Evolutionary conservation across 2,888 invertebrate genomes (phyloP), one percentile per base, ranked within the genome.

Genomic region (Drosophila siamana): DNA sequence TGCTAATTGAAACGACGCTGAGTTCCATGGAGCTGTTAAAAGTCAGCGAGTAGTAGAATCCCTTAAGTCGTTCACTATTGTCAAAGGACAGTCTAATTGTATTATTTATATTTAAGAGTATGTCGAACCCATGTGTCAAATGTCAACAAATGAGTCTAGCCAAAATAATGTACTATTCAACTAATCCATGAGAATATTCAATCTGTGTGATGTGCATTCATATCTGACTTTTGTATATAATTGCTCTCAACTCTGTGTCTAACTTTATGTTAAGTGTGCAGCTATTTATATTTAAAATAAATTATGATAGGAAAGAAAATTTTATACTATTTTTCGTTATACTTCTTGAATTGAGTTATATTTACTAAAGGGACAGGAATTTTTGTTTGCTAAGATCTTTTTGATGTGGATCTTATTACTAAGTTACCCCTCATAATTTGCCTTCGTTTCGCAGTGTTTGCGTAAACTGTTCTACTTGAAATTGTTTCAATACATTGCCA

Each of bases 1-100:
- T 97, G 68, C 93, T 97, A 46, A 96, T 97, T 79, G 97, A 97
- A 92, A 96, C 97, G 11, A 97, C 97, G 22, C 83, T 92, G 16
- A 89, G 91, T 36, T 92, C 92, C 26, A 86, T 92, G 84, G 91
- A 92, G 22, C 88, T 90, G 44, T 77, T 91, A 22, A 88, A 84
- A 55, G 61, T 83, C 38, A 64, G 57, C 8, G 81, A 74, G 6
- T 74, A 80, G 43, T 7, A 57, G 19, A 2, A 2, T 40, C 11
- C 13, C 26, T 40, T 19, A 46, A 7, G 8, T 13, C 22, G 16
- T 19, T 33, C n/a, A 5, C 22, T 11, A 24, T 54, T 16, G 9
- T 30, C 19, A 8, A 16, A 16, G 41, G 16, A 47, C 38, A 57
- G 48, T 41, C 13, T 43, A 48, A 44, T 2, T 46, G 22, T 38